Conservation (phyloP, 2,113 vertebrate species). For the Apteryx owenii region DNA sequence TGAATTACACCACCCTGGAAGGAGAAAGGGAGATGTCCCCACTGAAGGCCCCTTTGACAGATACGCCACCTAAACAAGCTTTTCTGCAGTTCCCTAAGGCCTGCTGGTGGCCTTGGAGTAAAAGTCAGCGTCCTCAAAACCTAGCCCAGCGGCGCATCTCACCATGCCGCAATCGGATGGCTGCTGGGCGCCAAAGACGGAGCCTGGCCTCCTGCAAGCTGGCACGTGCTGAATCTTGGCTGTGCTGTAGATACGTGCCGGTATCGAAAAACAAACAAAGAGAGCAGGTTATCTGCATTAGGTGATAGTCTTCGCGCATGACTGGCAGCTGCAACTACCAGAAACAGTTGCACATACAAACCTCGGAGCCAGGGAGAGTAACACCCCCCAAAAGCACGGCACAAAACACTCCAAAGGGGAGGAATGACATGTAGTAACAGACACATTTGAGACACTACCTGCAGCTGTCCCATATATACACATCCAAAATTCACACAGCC, state of each 20-base stretch:
- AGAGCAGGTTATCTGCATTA: rapidly evolving
- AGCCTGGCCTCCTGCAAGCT: background rate
- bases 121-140: background rate
- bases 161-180: rapidly evolving
- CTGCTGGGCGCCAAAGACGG: background rate
- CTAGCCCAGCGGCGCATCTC: background rate
- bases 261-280: background rate
- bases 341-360: background rate
- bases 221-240: background rate
- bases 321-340: background rate
- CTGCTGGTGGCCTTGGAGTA: background rate
- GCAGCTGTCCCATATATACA: background rate
- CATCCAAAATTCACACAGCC: background rate
- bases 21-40: background rate
- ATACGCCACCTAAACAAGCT: background rate
- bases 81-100: rapidly evolving
- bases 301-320: background rate
- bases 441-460: background rate
- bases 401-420: background rate
- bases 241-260: background rate
- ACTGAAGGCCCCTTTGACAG: background rate
- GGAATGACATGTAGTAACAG: background rate
- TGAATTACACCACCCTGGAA: background rate
- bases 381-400: background rate
- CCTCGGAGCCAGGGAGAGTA: background rate